These are phyloP conservation scores for Probosciger aterrimus DNA, from an alignment of 2,113 vertebrate genomes.

Conservation along the genomic window DNA sequence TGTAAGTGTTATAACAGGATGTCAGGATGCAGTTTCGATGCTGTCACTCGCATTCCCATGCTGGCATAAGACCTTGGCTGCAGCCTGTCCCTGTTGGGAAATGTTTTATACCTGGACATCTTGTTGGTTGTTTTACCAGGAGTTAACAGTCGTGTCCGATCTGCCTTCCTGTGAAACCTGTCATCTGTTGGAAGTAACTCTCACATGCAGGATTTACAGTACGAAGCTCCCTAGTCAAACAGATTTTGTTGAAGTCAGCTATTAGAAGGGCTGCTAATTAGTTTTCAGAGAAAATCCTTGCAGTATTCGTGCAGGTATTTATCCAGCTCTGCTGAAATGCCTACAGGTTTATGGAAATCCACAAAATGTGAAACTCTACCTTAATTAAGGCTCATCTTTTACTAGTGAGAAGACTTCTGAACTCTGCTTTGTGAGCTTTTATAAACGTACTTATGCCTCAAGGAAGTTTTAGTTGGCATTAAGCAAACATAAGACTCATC, in stretches of 20 bases:
- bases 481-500: slow-evolving; percentile 51
- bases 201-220: slow-evolving; percentile 23
- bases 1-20: not conserved
- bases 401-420: slow-evolving; percentile 55
- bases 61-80: not conserved
- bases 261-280: slow-evolving; percentile 65
- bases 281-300: slow-evolving; percentile 61
- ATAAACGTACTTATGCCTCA: slow-evolving; percentile 61
- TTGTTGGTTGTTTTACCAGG: not conserved
- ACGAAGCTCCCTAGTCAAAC: slow-evolving; percentile 45
- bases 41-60: not conserved
- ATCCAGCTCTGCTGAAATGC: slow-evolving; percentile 56
- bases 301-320: slow-evolving; percentile 70
- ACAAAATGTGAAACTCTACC: slow-evolving; percentile 64
- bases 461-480: slow-evolving; percentile 33
- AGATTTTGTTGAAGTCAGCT: slow-evolving; percentile 32
- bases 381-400: slow-evolving; percentile 69
- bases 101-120: not conserved
- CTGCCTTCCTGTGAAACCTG: not conserved
- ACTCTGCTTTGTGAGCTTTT: slow-evolving; percentile 67
- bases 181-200: slow-evolving; percentile 29
- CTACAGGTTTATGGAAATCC: slow-evolving; percentile 67
- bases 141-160: not conserved
- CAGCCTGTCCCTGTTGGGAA: not conserved
- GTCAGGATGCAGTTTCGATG: not conserved